phyloP scores from a whole-genome alignment of 2,797 vertebrate genomes.

The Euthynnus affinis region DNA sequence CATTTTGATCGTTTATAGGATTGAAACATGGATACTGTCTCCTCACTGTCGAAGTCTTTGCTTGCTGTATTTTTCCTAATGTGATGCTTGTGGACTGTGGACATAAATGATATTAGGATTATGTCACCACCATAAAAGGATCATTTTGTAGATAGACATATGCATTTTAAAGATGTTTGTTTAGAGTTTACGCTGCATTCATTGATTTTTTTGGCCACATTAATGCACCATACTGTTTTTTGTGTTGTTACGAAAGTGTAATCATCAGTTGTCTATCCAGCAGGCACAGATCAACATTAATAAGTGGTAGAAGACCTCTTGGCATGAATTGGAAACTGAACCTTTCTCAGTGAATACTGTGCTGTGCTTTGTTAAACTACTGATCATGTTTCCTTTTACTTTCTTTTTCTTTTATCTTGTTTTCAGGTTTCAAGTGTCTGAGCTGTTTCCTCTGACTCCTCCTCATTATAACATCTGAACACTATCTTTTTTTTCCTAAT shows the following conservation, averaged over 20 bases:
- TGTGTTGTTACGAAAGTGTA: no score
- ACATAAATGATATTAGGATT: not conserved
- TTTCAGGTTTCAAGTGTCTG: constrained; percentile 18
- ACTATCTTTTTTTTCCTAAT: not conserved
- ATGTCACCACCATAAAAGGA: not conserved
- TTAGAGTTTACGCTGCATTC: not conserved
- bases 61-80: not conserved
- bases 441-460: constrained; percentile 22
- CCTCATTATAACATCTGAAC: not conserved
- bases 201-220: not conserved
- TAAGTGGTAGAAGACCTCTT: not conserved
- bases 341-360: not conserved
- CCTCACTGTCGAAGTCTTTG: not conserved
- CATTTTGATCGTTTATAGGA: not conserved
- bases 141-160: not conserved
- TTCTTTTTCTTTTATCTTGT: not conserved
- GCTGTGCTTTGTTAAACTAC: not conserved
- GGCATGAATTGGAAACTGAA: not conserved
- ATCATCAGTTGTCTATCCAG: no score
- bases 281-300: no score
- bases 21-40: not conserved
- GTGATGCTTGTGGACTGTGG: not conserved
- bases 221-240: not conserved
- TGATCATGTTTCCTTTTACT: not conserved
- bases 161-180: not conserved